Percentiles rank a stretch among this genome's conserved stretches.
These are phyloP conservation scores for Pangasianodon gigas DNA, from an alignment of 2,113 vertebrate genomes.

Conservation along the genomic window DNA sequence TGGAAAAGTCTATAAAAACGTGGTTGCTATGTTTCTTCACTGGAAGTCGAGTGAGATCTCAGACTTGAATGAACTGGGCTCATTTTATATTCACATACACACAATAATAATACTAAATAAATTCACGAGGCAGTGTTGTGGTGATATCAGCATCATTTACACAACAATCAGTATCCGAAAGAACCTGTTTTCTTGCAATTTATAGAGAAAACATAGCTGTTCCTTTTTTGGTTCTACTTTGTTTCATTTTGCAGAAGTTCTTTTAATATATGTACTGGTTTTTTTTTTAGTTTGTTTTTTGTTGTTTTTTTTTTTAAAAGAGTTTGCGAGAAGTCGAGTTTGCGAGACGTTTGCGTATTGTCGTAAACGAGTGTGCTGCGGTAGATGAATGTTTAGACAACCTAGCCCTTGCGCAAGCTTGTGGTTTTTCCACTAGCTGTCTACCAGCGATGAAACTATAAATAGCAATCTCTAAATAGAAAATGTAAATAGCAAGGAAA, in stretches of 20 bases:
- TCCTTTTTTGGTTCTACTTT: no score
- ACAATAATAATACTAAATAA: no score
- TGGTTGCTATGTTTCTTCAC: neutral
- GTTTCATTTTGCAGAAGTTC: neutral
- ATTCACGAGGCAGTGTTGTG: no score
- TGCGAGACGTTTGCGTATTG: no score
- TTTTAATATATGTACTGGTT: neutral
- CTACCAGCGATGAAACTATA: neutral
- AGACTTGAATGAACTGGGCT: neutral
- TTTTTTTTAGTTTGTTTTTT: no score
- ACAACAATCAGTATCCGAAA: no score
- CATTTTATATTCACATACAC: no score
- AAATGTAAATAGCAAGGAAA: constrained; percentile 1
- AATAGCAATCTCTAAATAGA: neutral
- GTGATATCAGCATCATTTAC: no score
- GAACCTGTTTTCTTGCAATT: no score
- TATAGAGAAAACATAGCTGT: no score
- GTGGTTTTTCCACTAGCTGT: constrained; percentile 8
- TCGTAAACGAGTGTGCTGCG: neutral
- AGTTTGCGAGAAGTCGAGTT: no score
- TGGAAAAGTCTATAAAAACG: neutral
- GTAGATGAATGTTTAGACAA: neutral
- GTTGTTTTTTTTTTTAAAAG: no score
- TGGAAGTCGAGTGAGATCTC: neutral
- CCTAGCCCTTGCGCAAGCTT: neutral